These are phyloP conservation scores for Cetonia aurata DNA, from an alignment of 2,888 invertebrate species.

Conservation along the genomic window DNA sequence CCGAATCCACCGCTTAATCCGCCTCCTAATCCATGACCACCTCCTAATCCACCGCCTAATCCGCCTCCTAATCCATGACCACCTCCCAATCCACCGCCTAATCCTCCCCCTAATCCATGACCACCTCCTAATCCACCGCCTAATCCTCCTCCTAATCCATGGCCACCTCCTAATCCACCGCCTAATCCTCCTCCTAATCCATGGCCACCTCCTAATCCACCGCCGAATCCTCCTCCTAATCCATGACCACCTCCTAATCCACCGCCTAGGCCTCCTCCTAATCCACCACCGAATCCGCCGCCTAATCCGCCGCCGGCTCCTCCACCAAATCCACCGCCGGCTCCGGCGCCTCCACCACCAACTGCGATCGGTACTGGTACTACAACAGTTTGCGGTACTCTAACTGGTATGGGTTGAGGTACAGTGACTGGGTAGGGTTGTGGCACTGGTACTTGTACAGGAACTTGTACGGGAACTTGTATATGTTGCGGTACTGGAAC, in stretches of 20 bases:
- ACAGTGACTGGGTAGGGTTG: slow-evolving; percentile 71
- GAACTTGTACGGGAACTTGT: slow-evolving; percentile 63
- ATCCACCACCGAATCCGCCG: slow-evolving; percentile 37
- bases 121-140: slow-evolving; percentile 42
- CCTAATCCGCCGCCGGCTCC: slow-evolving; percentile 47
- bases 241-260: slow-evolving; percentile 49
- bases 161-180: slow-evolving; percentile 22
- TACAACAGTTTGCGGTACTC: slow-evolving; percentile 68
- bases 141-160: slow-evolving; percentile 36
- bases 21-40: slow-evolving; percentile 50
- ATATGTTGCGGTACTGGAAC: slow-evolving; percentile 64
- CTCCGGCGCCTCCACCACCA: slow-evolving; percentile 44
- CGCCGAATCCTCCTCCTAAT: slow-evolving; percentile 50
- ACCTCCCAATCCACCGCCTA: slow-evolving; percentile 53
- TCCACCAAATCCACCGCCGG: slow-evolving; percentile 54
- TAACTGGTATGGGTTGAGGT: slow-evolving; percentile 67
- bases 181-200: slow-evolving; percentile 45
- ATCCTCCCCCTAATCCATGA: slow-evolving; percentile 40
- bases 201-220: slow-evolving; percentile 46
- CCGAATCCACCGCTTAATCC: slow-evolving; percentile 48
- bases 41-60: slow-evolving; percentile 50
- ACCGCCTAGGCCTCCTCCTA: slow-evolving; percentile 51
- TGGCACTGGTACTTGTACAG: slow-evolving; percentile 67
- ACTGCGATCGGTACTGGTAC: slow-evolving; percentile 64
- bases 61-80: slow-evolving; percentile 53